phyloP scores from a whole-genome alignment of 1,140 invertebrate species.

The Bombus sibiricus region DNA sequence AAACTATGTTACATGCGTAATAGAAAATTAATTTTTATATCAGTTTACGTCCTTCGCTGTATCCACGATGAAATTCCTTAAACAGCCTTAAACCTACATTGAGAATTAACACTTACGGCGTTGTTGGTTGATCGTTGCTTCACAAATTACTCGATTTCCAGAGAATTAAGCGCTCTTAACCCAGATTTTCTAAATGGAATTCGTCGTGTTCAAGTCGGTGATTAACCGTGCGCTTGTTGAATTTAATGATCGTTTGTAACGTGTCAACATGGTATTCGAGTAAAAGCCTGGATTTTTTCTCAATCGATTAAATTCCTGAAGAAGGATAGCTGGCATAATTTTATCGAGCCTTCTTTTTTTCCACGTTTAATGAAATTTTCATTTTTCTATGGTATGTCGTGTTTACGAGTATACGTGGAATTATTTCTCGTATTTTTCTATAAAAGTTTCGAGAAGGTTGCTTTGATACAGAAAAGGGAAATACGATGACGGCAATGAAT shows the following conservation, averaged over 20 bases:
- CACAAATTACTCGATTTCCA: slow-evolving; percentile 6
- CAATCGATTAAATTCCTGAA: not conserved
- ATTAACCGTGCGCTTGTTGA: not conserved
- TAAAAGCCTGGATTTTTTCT: not conserved
- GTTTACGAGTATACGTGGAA: not conserved
- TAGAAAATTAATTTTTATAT: not conserved
- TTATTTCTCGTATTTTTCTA: slow-evolving; percentile 13
- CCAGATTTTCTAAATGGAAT: slow-evolving; percentile 44
- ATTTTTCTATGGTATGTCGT: not conserved
- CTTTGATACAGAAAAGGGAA: not conserved
- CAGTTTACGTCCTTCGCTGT: not conserved
- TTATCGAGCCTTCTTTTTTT: too few species aligned
- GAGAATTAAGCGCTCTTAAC: slow-evolving; percentile 28
- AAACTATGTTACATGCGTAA: too few species aligned
- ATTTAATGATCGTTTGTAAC: slow-evolving; percentile 1
- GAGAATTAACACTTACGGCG: slow-evolving; percentile 4
- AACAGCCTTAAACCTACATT: not conserved
- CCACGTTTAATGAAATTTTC: slow-evolving; percentile 2
- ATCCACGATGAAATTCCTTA: not conserved
- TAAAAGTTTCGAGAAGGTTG: slow-evolving; percentile 12
- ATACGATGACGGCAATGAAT: not conserved
- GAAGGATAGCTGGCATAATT: not conserved
- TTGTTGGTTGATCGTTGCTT: not conserved
- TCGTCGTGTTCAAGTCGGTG: not conserved
- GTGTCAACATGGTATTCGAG: not conserved